Conservation (phyloP, 2,113 vertebrate species). For the Megaptera novaeangliae region DNA sequence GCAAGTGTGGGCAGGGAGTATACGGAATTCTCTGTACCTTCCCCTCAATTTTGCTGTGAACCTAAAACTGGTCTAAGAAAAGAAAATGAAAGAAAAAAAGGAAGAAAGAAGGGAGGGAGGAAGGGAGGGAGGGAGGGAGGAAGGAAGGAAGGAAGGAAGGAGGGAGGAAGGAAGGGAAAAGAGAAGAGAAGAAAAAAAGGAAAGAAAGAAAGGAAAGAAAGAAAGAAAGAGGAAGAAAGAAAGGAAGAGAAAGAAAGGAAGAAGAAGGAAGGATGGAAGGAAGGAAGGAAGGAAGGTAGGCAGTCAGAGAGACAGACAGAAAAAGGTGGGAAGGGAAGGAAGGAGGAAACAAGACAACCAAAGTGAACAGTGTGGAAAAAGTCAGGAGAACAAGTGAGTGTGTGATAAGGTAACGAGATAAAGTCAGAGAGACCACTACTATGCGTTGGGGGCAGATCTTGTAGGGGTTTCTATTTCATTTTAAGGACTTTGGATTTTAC, state of each 20-base stretch:
- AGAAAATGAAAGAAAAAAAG: neutral
- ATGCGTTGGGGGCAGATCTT: neutral
- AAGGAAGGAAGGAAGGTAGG: neutral
- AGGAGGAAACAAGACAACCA: neutral
- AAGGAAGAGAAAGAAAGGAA: neutral
- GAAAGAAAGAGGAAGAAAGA: neutral
- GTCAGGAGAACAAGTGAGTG: neutral
- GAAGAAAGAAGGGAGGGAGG: neutral
- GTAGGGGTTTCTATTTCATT: neutral
- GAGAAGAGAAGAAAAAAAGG: fast-evolving
- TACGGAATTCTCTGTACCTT: neutral
- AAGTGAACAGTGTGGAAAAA: neutral
- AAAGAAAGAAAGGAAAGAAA: fast-evolving
- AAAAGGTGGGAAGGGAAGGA: neutral
- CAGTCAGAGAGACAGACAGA: neutral
- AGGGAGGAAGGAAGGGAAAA: too few relatives aligned
- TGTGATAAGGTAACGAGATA: neutral
- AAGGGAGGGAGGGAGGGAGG: too few relatives aligned
- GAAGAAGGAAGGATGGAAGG: fast-evolving
- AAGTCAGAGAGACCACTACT: neutral
- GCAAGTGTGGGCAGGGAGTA: neutral
- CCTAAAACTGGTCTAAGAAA: neutral
- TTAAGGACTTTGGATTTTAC: neutral
- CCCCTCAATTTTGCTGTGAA: neutral
- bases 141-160: too few relatives aligned